Evolutionary conservation across 2,797 vertebrate genomes (phyloP), one percentile per base, ranked within the genome.

Genomic region (Basileuterus tristriatus): DNA sequence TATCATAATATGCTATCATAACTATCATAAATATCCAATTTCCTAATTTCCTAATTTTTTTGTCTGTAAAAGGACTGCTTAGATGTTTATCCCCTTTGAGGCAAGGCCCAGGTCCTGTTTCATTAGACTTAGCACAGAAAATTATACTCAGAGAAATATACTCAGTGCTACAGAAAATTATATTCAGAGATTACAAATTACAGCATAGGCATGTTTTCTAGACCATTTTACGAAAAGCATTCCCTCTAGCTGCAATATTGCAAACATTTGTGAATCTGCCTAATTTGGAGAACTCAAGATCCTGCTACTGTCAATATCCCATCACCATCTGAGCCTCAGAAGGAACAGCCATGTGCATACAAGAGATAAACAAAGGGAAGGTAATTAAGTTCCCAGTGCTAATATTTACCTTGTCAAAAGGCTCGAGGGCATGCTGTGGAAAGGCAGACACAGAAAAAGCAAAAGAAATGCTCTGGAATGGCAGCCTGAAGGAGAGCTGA

Each of bases 371-470:
- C 26, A 67, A 91, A 80, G 23, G 26, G 34, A 93, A 95, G 52
- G 80, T 60, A 95, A 84, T 93, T 94, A 88, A 90, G 59, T 60
- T 93, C 36, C 52, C 53, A 77, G 47, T 24, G 60, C 32, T 79
- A 91, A 78, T 88, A 69, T 88, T 79, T 81, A 50, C 85, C 50
- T 76, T 84, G 63, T 63, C 70, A 56, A 84, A 95, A 68, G 52
- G 41, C 90, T 72, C 32, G 2, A 75, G 82, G 84, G 72, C 21
- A 4, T 55, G 32, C 36, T 78, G 23, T 67, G 47, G 55, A 83
- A 74, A 91, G 55, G 86, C 30, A 81, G 39, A 87, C 41, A 76
- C 14, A 52, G 63, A 76, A 91, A 55, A 23, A 86, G 24, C 32
- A 78, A 21, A 72, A 84, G 34, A 90, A 93, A 69, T 37, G 32